A percentile compares a stretch with the other conserved stretches of the same genome.
Evolutionary conservation across 2,888 invertebrate genomes (phyloP).

Genomic region (Eupithecia pulchellata): DNA sequence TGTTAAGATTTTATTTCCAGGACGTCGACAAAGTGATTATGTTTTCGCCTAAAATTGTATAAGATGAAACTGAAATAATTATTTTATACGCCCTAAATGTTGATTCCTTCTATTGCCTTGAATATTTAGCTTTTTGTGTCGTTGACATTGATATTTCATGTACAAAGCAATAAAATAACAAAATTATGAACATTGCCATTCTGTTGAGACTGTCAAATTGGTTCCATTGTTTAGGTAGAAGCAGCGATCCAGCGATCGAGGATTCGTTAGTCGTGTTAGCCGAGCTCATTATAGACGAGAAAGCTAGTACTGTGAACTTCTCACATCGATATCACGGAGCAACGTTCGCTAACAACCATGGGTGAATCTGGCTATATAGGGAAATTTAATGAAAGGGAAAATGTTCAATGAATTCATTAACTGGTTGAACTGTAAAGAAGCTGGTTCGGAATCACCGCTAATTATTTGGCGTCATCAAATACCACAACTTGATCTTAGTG

Average conservation of each 20-base stretch:
- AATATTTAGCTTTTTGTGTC: not conserved
- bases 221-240: not conserved
- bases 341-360: conserved; percentile 22
- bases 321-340: conserved; percentile 26
- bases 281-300: conserved; percentile 32
- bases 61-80: not conserved
- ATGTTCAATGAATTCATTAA: conserved; percentile 16
- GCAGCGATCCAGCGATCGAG: conserved; percentile 23
- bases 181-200: too few relatives aligned
- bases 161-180: too few relatives aligned
- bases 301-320: conserved; percentile 34
- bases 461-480: not conserved
- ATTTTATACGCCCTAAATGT: not conserved
- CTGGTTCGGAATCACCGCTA: conserved; percentile 11
- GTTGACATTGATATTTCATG: too few relatives aligned
- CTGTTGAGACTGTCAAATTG: not conserved
- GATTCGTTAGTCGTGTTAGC: conserved; percentile 27
- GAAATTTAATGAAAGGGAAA: conserved; percentile 35
- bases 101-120: too few relatives aligned
- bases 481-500: not conserved
- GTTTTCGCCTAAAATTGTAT: not conserved
- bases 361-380: conserved; percentile 13
- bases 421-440: conserved; percentile 29
- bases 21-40: not conserved
- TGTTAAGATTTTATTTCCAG: not conserved